Conservation (phyloP, 92 coral and sea anemone genomes). For the Meandrina meandrites region DNA sequence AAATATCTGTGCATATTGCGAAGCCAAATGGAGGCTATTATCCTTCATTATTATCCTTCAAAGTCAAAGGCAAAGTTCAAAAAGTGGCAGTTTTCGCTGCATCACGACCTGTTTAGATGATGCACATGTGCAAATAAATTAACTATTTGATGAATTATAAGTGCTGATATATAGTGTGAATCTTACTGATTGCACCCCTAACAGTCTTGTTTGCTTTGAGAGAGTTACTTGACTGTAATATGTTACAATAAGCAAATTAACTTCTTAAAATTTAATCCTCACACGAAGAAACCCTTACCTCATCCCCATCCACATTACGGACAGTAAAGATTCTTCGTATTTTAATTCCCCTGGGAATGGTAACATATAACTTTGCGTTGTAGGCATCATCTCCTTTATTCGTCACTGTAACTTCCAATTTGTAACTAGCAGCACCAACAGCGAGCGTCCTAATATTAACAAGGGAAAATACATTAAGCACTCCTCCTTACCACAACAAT, state of each 20-base stretch:
- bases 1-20: no score
- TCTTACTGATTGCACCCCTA: background rate
- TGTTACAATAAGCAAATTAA: background rate
- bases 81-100: no score
- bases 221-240: no score
- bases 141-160: no score
- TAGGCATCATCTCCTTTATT: constrained; percentile 76
- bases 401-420: constrained; percentile 50
- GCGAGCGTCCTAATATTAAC: constrained; percentile 73
- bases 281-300: background rate
- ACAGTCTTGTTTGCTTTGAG: no score
- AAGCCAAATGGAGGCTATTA: no score
- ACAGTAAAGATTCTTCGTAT: background rate
- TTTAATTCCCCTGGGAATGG: constrained; percentile 65
- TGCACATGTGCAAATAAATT: no score
- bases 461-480: background rate
- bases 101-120: no score
- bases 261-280: background rate
- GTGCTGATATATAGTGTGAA: no score
- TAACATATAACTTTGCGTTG: constrained; percentile 53
- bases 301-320: background rate
- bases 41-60: no score
- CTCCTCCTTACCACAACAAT: background rate
- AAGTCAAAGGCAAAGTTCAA: no score
- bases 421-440: constrained; percentile 58